phyloP scores from a whole-genome alignment of 2,113 vertebrate genomes.

The Onychorhynchus coronatus region DNA sequence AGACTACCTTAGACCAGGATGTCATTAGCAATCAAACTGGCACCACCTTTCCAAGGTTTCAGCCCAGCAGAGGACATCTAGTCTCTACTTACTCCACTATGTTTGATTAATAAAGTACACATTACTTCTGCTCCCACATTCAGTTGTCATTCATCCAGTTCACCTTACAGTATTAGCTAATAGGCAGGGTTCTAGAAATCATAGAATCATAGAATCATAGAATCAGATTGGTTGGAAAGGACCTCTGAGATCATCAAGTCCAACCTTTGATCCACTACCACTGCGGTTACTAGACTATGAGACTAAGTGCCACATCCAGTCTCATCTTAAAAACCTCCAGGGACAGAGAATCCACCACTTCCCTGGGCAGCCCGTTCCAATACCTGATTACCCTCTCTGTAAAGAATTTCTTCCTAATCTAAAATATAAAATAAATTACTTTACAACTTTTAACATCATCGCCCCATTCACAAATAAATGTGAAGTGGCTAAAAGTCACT shows the following conservation, averaged over 20 bases:
- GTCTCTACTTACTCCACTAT: not conserved
- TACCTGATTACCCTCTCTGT: too few species aligned
- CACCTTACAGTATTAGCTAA: not conserved
- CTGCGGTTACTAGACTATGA: too few species aligned
- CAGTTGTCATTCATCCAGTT: not conserved
- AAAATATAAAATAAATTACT: constrained; percentile 6
- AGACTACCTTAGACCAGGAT: not conserved
- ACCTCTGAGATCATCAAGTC: too few species aligned
- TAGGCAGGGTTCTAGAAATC: not conserved
- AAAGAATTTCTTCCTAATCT: too few species aligned
- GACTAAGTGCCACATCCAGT: too few species aligned
- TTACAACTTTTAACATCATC: not conserved
- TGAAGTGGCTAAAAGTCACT: not conserved
- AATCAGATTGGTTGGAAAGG: too few species aligned
- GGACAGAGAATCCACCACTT: too few species aligned
- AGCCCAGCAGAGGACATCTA: not conserved
- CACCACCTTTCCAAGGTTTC: not conserved
- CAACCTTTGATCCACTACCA: too few species aligned
- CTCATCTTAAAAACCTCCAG: too few species aligned
- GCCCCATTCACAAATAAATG: not conserved
- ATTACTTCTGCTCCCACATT: not conserved
- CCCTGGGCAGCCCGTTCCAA: too few species aligned
- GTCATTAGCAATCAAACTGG: not conserved
- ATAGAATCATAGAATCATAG: too few species aligned
- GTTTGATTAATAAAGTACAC: not conserved